Evolutionary conservation across 2,888 invertebrate genomes (phyloP).

Genomic region (Teleiodes luculella): DNA sequence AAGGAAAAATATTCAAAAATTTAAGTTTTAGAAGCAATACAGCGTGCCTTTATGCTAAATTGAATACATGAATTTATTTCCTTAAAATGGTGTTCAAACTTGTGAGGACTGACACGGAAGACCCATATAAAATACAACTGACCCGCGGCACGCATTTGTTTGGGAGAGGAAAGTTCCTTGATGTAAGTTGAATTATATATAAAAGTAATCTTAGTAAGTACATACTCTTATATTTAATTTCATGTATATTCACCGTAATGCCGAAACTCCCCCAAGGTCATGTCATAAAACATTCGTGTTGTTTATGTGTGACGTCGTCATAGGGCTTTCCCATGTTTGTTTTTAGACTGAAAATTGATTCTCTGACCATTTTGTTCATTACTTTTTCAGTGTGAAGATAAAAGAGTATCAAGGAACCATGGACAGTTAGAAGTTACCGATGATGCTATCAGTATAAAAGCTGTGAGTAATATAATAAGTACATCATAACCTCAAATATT

Average conservation of each 20-base stretch:
- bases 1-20: too few relatives aligned
- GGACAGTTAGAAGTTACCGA: slow-evolving; percentile 58
- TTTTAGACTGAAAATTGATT: too few relatives aligned
- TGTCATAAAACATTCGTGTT: too few relatives aligned
- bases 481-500: not conserved
- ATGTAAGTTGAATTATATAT: slow-evolving; percentile 42
- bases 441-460: slow-evolving; percentile 55
- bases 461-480: slow-evolving; percentile 44
- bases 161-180: slow-evolving; percentile 58
- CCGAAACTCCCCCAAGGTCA: too few relatives aligned
- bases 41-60: not conserved
- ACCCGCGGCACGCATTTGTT: slow-evolving; percentile 49
- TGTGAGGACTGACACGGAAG: slow-evolving; percentile 46
- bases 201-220: not conserved
- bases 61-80: not conserved
- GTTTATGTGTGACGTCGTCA: too few relatives aligned
- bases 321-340: too few relatives aligned
- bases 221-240: not conserved
- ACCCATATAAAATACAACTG: slow-evolving; percentile 49
- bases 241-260: too few relatives aligned
- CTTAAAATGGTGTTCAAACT: slow-evolving; percentile 58
- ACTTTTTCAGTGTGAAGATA: slow-evolving; percentile 66
- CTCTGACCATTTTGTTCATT: too few relatives aligned
- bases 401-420: slow-evolving; percentile 75
- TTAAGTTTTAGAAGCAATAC: too few relatives aligned